These are phyloP conservation scores for Cactoblastis cactorum DNA, from an alignment of 2,888 invertebrate genomes.

Conservation along the genomic window DNA sequence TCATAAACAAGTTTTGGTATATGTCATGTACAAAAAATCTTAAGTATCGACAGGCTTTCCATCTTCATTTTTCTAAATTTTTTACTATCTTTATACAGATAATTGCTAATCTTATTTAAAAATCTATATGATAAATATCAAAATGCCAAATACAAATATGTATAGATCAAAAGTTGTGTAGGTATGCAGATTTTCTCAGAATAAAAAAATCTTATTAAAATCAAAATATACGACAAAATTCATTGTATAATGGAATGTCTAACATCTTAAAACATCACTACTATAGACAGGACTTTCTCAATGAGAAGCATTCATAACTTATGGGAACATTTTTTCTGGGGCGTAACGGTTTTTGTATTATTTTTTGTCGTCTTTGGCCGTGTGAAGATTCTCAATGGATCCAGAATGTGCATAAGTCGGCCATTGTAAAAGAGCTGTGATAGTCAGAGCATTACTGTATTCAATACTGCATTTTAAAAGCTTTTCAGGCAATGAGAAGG, in stretches of 20 bases:
- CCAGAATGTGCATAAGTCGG: slow-evolving; percentile 56
- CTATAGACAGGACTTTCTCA: slow-evolving; percentile 50
- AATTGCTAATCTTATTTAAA: too few species aligned
- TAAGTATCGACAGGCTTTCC: too few species aligned
- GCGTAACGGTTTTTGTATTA: slow-evolving; percentile 77
- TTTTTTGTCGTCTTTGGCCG: slow-evolving; percentile 75
- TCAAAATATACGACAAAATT: not conserved
- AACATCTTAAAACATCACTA: slow-evolving; percentile 20
- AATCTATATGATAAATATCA: too few species aligned
- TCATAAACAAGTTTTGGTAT: too few species aligned
- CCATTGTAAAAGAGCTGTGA: slow-evolving; percentile 45
- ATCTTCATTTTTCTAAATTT: too few species aligned
- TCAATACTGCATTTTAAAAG: slow-evolving; percentile 11
- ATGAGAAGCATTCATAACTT: slow-evolving; percentile 71
- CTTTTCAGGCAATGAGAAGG: slow-evolving; percentile 36
- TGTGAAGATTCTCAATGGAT: slow-evolving; percentile 75
- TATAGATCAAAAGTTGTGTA: too few species aligned
- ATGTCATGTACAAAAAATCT: too few species aligned
- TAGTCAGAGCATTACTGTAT: slow-evolving; percentile 28
- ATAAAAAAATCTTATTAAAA: not conserved
- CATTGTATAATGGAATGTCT: not conserved
- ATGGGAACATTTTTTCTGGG: slow-evolving; percentile 72
- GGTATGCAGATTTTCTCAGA: too few species aligned
- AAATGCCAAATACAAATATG: too few species aligned
- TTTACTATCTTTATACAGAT: too few species aligned